A percentile compares a stretch with the other conserved stretches of the same genome.
phyloP scores from a whole-genome alignment of 2,888 invertebrate species.

The Norana najaformis region DNA sequence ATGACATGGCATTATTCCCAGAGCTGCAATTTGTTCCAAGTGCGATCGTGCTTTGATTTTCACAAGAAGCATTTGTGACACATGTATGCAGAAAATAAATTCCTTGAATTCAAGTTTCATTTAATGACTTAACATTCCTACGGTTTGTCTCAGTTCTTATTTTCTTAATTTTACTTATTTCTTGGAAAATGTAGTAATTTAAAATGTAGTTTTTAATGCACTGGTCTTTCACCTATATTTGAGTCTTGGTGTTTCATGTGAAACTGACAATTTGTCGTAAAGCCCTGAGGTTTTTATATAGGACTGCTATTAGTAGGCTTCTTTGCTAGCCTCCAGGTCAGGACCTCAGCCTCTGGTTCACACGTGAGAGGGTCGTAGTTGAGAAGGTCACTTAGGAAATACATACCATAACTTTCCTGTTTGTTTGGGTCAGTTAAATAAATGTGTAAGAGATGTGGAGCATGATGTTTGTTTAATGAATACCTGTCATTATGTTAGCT shows the following conservation, averaged over 20 bases:
- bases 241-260: no score
- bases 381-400: background rate
- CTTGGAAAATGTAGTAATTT: background rate
- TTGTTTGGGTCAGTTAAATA: conserved; percentile 5
- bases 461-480: background rate
- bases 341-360: no score
- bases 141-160: no score
- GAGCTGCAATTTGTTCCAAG: background rate
- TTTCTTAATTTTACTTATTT: background rate
- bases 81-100: no score
- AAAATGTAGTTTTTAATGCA: background rate
- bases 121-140: no score
- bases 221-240: background rate
- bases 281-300: no score
- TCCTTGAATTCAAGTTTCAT: background rate
- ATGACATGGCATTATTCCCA: background rate
- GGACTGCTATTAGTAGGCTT: no score
- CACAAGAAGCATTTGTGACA: no score
- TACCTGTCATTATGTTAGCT: background rate
- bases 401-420: background rate
- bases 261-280: no score
- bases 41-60: no score
- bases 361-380: background rate
- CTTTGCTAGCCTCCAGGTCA: no score
- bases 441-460: background rate